Evolutionary conservation across 2,888 invertebrate genomes (phyloP).

Genomic region (Coremacera marginata): DNA sequence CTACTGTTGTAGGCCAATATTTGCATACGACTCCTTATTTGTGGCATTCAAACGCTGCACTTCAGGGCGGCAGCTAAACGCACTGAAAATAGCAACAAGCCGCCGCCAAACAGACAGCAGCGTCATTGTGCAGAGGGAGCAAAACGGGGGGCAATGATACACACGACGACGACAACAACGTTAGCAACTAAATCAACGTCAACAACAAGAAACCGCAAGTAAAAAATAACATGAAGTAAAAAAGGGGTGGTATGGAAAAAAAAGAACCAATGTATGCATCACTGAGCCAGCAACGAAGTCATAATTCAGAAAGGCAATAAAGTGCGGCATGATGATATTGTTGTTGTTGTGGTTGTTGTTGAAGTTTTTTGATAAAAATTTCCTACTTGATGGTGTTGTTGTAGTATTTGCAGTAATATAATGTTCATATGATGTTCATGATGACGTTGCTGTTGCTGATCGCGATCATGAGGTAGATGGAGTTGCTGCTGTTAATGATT

Average conservation of each 20-base stretch:
- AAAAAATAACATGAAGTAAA: slow-evolving; percentile 1
- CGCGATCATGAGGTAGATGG: slow-evolving; percentile 4
- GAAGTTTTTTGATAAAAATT: too few species aligned
- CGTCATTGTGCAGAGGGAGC: not conserved
- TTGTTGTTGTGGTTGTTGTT: not conserved
- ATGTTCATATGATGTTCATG: not conserved
- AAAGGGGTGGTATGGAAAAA: not conserved
- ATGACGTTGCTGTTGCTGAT: not conserved
- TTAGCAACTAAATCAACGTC: slow-evolving; percentile 23
- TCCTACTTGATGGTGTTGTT: not conserved
- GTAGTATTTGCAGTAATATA: not conserved
- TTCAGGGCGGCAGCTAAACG: slow-evolving; percentile 14
- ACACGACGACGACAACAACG: slow-evolving; percentile 1
- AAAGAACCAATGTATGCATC: not conserved
- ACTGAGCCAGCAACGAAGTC: slow-evolving; percentile 13
- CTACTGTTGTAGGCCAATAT: slow-evolving; percentile 1
- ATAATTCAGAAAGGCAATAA: slow-evolving; percentile 26
- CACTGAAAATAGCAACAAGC: slow-evolving; percentile 10
- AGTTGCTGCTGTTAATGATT: not conserved
- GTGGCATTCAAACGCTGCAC: slow-evolving; percentile 12
- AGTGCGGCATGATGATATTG: not conserved
- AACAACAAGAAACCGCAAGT: not conserved
- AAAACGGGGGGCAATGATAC: not conserved
- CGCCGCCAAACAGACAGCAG: slow-evolving; percentile 2
- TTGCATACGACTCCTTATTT: slow-evolving; percentile 6